Percentiles rank a stretch among this genome's conserved stretches.
phyloP scores from a whole-genome alignment of 1,140 invertebrate genomes.

The Rhagoletis pomonella region DNA sequence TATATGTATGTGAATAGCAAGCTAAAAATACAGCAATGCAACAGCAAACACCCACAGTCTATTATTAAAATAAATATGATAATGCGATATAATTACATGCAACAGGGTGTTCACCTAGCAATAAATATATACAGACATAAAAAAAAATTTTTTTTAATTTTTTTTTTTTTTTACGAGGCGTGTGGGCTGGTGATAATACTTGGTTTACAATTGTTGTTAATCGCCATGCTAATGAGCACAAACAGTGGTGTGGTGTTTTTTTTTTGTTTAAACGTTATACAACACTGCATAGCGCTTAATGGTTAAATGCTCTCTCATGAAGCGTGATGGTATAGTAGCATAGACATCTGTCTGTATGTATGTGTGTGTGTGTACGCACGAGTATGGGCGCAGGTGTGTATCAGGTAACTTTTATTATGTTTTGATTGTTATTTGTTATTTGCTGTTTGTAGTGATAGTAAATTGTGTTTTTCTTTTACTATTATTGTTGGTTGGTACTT shows the following conservation, averaged over 20 bases:
- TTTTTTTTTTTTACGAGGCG: background rate
- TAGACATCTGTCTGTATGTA: background rate
- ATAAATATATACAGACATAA: background rate
- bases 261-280: background rate
- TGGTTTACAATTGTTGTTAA: constrained; percentile 6
- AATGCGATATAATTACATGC: constrained; percentile 14
- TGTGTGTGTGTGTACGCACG: background rate
- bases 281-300: background rate
- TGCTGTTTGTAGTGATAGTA: constrained; percentile 4
- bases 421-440: background rate
- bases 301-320: background rate
- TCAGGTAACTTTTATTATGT: background rate
- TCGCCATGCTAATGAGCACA: constrained; percentile 8
- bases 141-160: background rate
- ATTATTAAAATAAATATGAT: constrained; percentile 40
- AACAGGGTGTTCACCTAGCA: background rate
- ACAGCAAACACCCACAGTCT: background rate
- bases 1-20: background rate
- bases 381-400: background rate
- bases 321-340: background rate
- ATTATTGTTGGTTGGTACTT: background rate
- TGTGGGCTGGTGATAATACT: background rate
- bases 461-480: background rate
- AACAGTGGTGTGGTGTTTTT: background rate
- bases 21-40: constrained; percentile 16